A percentile compares a stretch with the other conserved stretches of the same genome.
Evolutionary conservation across 2,113 vertebrate genomes (phyloP).

Genomic region (Tylochromis polylepis): DNA sequence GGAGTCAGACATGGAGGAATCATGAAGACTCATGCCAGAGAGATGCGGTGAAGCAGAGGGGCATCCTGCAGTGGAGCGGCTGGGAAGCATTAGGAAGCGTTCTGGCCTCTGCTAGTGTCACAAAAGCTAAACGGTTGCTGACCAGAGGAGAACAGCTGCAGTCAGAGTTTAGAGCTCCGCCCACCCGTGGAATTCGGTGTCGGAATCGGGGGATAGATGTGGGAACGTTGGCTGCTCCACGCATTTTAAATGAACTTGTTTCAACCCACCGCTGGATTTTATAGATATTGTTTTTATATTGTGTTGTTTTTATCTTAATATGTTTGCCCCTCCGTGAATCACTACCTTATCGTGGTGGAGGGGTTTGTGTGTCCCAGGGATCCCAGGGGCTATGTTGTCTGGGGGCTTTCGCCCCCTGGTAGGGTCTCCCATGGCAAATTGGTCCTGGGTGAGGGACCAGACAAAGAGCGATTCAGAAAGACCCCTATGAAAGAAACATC

Average conservation of each 20-base stretch:
- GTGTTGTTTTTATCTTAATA: not conserved
- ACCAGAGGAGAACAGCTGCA: not conserved
- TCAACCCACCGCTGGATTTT: not conserved
- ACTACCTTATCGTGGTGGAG: too few relatives aligned
- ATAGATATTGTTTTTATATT: not conserved
- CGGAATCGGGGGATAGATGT: not conserved
- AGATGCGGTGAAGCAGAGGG: not conserved
- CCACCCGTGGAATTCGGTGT: accelerated
- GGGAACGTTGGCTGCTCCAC: not conserved
- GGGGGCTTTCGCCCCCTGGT: too few relatives aligned
- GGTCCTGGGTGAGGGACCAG: too few relatives aligned
- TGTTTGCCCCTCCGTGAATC: too few relatives aligned
- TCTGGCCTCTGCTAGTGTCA: not conserved
- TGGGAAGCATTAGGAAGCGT: not conserved
- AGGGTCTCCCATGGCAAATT: too few relatives aligned
- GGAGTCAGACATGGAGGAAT: not conserved
- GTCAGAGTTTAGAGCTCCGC: not conserved
- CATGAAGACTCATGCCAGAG: not conserved
- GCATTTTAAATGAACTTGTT: not conserved
- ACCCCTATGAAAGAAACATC: too few relatives aligned
- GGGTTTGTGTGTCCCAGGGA: too few relatives aligned
- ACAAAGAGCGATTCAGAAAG: too few relatives aligned
- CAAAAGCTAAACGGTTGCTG: not conserved
- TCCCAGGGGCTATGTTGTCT: too few relatives aligned
- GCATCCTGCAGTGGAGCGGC: not conserved